phyloP scores from a whole-genome alignment of 1,140 invertebrate genomes.

The Dreissena polymorpha region DNA sequence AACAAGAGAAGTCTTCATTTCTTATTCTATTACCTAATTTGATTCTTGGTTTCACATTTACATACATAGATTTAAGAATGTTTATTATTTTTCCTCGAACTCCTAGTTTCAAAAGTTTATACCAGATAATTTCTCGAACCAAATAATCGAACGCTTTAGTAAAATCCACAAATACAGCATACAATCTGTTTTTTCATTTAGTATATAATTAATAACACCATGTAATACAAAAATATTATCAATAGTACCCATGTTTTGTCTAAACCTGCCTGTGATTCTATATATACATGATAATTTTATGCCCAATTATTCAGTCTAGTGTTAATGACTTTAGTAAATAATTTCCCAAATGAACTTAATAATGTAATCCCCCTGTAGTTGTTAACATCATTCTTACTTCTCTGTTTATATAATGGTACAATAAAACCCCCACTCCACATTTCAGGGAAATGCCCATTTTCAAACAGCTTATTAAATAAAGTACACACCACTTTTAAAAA shows the following conservation, averaged over 20 bases:
- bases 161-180: slow-evolving; percentile 30
- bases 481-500: neutral
- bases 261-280: slow-evolving; percentile 24
- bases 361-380: slow-evolving; percentile 23
- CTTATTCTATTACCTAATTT: slow-evolving; percentile 5
- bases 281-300: slow-evolving; percentile 23
- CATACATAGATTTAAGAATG: slow-evolving; percentile 17
- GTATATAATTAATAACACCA: slow-evolving; percentile 7
- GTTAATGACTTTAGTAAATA: slow-evolving; percentile 18
- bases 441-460: neutral
- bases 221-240: slow-evolving; percentile 27
- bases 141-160: slow-evolving; percentile 34
- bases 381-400: neutral
- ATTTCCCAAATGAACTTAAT: slow-evolving; percentile 13
- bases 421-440: neutral
- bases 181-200: slow-evolving; percentile 25
- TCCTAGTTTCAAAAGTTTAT: slow-evolving; percentile 25
- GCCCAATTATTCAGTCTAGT: neutral
- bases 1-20: slow-evolving; percentile 2
- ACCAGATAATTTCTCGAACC: slow-evolving; percentile 31
- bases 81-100: slow-evolving; percentile 13
- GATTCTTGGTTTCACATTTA: neutral
- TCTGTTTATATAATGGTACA: slow-evolving; percentile 24
- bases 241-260: slow-evolving; percentile 1
- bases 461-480: slow-evolving; percentile 24